Evolutionary conservation across 2,888 invertebrate genomes (phyloP), one percentile per base, ranked within the genome.

Genomic region (Oeneis ivallda): DNA sequence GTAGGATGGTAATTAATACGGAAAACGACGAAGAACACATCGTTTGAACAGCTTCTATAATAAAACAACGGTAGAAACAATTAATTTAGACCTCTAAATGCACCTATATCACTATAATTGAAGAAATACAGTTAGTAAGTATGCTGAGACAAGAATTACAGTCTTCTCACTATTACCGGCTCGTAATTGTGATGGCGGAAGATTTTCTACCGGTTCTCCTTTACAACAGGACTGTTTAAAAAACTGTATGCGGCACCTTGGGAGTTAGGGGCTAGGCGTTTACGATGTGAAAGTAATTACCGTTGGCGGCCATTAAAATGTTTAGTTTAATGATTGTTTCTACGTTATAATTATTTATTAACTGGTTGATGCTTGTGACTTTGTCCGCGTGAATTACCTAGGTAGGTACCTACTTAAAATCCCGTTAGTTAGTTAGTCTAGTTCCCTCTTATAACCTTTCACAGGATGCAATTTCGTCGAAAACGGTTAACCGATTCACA

Each of bases 111-210:
- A 68, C 45, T 60, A 50, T 50, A 61, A 62, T 64, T 58, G 15
- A 9, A 34, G 61, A 41, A 52, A 37, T 66, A 68, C 62, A 56
- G 68, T 65, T 65, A 59, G 41, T 58, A 52, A 34, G 32, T 26
- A 26, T 5, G 26, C 3, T 37, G 37, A 37, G 37, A 37, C 45
- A 62, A 65, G 62, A 67, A 67, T 69, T 64, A 62, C 50, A 64
- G 54, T 19, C 19, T 64, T 43, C 58, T 15, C 1, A 61, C 41
- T 49, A 64, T 58, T 62, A 62, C 61, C 53, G 59, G 64, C 61
- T 61, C 58, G 45, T 66, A 69, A 68, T 68, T 65, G 56, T 61
- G 64, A 60, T 64, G 53, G 59, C 56, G 54, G 67, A 65, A 65
- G 68, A 65, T 49, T 39, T 65, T 62, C 56, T 66, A 62, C 64